A percentile compares a stretch with the other conserved stretches of the same genome.
phyloP scores from a whole-genome alignment of 2,797 vertebrate genomes.

The Manis javanica region DNA sequence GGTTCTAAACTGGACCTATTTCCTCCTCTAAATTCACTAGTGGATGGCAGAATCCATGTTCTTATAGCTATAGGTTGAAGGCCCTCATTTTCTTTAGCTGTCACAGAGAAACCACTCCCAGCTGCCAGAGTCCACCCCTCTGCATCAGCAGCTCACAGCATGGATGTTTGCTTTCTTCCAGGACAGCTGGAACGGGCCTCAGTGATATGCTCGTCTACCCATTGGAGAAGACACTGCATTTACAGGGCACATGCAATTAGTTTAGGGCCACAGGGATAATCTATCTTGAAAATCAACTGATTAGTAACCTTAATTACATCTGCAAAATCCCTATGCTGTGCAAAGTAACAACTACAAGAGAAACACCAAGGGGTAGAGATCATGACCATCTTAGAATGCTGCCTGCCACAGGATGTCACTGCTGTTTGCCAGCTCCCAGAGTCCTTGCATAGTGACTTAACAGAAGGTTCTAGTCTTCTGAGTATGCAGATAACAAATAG shows the following conservation, averaged over 20 bases:
- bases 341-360: neutral
- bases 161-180: neutral
- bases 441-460: neutral
- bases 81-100: neutral
- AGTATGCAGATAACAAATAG: neutral
- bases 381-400: neutral
- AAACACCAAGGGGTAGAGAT: neutral
- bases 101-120: neutral
- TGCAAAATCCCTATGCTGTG: neutral
- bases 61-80: neutral
- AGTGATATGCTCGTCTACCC: neutral
- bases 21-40: neutral
- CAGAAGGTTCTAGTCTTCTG: neutral
- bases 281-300: neutral
- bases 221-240: neutral
- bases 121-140: no score
- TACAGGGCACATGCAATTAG: neutral
- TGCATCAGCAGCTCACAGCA: neutral
- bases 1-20: neutral
- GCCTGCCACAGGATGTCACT: rapidly evolving
- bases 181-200: neutral
- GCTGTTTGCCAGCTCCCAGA: neutral
- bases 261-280: neutral
- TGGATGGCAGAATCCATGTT: neutral
- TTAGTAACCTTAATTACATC: neutral